Evolutionary conservation across 2,888 invertebrate genomes (phyloP), one percentile per base, ranked within the genome.

Genomic region (Acanthacorydalis orientalis): DNA sequence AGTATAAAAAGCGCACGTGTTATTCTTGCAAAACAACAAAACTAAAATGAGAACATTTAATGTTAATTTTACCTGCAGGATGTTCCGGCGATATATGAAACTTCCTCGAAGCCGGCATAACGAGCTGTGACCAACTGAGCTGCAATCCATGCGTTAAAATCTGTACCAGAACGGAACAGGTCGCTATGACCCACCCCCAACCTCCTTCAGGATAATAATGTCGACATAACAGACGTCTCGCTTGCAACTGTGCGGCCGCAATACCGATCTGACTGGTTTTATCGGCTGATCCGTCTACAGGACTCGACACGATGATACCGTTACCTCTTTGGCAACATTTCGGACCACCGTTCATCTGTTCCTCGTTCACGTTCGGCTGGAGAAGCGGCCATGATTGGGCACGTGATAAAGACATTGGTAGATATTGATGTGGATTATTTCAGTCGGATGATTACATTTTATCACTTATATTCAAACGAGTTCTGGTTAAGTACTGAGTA

Each of bases 131-230:
- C 51, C 65, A 66, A 39, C 75, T 73, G 51, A 83, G 71, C 59
- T 86, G 86, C 47, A 86, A 65, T 7, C 87, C 87, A 56, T 84
- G 80, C 44, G 79, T 77, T 44, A 88, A 66, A 46, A 83, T 67
- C 60, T 87, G 82, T 16, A 83, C 81, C 49, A 83, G 65, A 31
- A 82, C 73, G 23, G 80, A 79, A 53, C 83, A 83, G 46, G 77
- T 72, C 43, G 82, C 77, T 50, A 88, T 75, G 45, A 85, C 75
- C 83, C 84, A 88, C 12, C 88, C 87, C 87, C 87, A 88, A 11
- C 86, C 86, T 3, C 86, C 86, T 68, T 88, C 88, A 4, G 87
- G 86, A 64, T 87, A 87, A 67, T 87, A 86, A 56, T 87, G 81
- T 33, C 81, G 71, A 48, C 78, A 78, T 42, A 82, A 69, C 42